Conservation (phyloP, 2,888 invertebrate genomes). For the Lepidocyrtinus sp. region DNA sequence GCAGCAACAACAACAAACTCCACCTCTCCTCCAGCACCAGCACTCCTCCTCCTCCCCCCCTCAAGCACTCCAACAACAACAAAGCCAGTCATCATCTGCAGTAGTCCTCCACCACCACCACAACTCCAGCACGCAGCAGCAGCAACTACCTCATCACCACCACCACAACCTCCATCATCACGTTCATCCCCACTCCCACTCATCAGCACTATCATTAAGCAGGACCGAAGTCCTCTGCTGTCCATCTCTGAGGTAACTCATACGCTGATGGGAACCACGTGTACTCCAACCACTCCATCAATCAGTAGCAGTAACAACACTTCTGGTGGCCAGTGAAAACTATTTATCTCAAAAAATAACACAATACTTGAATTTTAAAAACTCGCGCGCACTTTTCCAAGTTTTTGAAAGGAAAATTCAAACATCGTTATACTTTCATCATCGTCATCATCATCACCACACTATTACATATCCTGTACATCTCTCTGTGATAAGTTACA, state of each 20-base stretch:
- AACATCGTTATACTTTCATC: too few relatives aligned
- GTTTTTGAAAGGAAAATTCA: too few relatives aligned
- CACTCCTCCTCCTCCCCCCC: conserved; percentile 72
- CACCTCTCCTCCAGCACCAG: conserved; percentile 71
- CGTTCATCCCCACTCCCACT: conserved; percentile 73
- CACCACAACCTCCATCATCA: conserved; percentile 71
- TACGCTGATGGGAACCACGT: conserved; percentile 79
- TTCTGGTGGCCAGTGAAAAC: neutral
- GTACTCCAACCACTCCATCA: conserved; percentile 15
- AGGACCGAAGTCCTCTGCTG: conserved; percentile 81
- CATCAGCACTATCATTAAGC: conserved; percentile 72
- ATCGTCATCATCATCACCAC: too few relatives aligned
- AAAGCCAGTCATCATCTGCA: too few relatives aligned
- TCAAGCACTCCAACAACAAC: conserved; percentile 53
- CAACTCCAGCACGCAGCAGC: too few relatives aligned
- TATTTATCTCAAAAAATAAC: conserved; percentile 7
- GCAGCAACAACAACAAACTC: conserved; percentile 37
- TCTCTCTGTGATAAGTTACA: neutral
- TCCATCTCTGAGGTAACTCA: conserved; percentile 86
- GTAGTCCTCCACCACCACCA: too few relatives aligned
- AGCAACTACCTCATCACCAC: conserved; percentile 60
- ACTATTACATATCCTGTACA: too few relatives aligned
- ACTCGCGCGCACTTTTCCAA: conserved; percentile 20
- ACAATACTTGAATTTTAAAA: neutral
- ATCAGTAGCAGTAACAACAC: neutral